Base-by-base conservation (phyloP, 2,888 invertebrate genomes). In the Polydrusus tereticollis region DNA sequence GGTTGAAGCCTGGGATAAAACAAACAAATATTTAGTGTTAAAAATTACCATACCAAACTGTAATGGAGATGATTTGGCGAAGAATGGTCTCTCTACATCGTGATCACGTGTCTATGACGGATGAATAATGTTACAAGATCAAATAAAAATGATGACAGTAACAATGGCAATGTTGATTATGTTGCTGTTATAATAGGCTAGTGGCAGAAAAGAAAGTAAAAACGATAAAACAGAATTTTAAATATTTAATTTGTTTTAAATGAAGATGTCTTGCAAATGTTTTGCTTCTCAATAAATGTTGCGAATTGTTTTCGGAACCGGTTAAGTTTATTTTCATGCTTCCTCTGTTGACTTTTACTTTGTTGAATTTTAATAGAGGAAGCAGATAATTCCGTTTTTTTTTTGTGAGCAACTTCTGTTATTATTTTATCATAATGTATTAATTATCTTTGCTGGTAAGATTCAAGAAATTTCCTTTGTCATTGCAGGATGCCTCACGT, bases 401-500 rank as follows among this genome's bases (percentile, higher is more conserved):
- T n/a, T n/a, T n/a, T n/a, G n/a, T n/a, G n/a, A n/a, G n/a, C n/a
- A n/a, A n/a, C n/a, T n/a, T n/a, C n/a, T n/a, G n/a, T n/a, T n/a
- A n/a, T n/a, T n/a, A n/a, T n/a, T n/a, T n/a, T n/a, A n/a, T n/a
- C n/a, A n/a, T n/a, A n/a, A n/a, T n/a, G n/a, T n/a, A n/a, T n/a
- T n/a, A n/a, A n/a, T n/a, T n/a, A n/a, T n/a, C n/a, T n/a, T n/a
- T n/a, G n/a, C n/a, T n/a, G n/a, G n/a, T n/a, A n/a, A n/a, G n/a
- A n/a, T n/a, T n/a, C n/a, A n/a, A n/a, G n/a, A n/a, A n/a, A n/a
- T n/a, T n/a, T n/a, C n/a, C n/a, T n/a, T n/a, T n/a, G n/a, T n/a
- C 33, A 5, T 83, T 83, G 14, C 75, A 85, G 85, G 73, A 83
- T 85, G 26, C 85, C 85, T 0, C 81, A 83, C 71, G 88, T 93